Evolutionary conservation across 2,888 invertebrate species (phyloP).

Genomic region (Stenurella melanura): DNA sequence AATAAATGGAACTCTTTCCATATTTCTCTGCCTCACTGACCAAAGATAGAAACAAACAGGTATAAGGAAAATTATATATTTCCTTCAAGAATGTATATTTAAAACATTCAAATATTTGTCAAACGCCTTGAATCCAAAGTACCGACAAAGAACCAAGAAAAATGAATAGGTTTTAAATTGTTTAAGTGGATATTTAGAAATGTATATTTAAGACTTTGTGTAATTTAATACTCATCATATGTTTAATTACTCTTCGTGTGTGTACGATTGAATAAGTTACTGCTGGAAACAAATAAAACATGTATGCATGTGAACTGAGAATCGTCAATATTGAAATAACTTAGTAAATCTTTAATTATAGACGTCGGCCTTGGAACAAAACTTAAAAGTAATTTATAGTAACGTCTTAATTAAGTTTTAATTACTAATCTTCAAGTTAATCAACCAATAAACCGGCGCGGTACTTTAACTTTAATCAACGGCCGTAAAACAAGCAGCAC

Average conservation of each 20-base stretch:
- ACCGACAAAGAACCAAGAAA: constrained; percentile 18
- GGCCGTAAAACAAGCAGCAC: constrained; percentile 47
- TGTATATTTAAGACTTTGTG: constrained; percentile 7
- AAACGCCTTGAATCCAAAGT: not conserved
- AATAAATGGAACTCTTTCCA: not conserved
- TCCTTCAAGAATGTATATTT: not conserved
- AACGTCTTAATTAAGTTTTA: constrained; percentile 60
- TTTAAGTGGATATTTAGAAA: not conserved
- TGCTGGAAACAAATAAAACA: not conserved
- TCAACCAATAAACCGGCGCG: constrained; percentile 52
- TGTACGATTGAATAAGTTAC: not conserved
- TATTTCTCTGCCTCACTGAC: not conserved
- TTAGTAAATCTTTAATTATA: constrained; percentile 22
- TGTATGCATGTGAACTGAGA: constrained; percentile 2
- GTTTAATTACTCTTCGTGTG: constrained; percentile 15
- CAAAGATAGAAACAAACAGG: not conserved
- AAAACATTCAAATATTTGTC: constrained; percentile 29
- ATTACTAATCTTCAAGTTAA: constrained; percentile 55
- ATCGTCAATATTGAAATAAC: not conserved
- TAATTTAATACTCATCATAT: constrained; percentile 13
- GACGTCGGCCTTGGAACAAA: constrained; percentile 26
- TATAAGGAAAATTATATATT: not conserved
- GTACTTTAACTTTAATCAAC: constrained; percentile 51
- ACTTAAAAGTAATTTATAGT: constrained; percentile 35
- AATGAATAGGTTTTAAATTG: not conserved